These are phyloP conservation scores for Sciurus vulgaris DNA, from an alignment of 2,797 vertebrate species.

Conservation along the genomic window DNA sequence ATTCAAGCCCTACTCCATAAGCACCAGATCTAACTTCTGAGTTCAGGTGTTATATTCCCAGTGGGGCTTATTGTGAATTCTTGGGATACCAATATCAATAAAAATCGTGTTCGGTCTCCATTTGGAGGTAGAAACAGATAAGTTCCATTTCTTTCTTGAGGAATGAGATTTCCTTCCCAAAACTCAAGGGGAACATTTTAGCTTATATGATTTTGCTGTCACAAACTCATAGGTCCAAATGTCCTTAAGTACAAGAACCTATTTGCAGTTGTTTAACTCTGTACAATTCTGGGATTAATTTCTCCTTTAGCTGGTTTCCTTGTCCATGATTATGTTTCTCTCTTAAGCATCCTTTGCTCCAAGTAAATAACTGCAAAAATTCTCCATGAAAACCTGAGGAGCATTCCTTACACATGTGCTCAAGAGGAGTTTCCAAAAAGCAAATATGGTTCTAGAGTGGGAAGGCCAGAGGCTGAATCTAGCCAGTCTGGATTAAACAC, in stretches of 20 bases:
- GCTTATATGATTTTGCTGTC: background rate
- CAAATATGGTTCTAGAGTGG: background rate
- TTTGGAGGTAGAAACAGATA: background rate
- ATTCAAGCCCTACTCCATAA: background rate
- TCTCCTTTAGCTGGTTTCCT: constrained; percentile 39
- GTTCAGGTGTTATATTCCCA: background rate
- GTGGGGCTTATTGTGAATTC: background rate
- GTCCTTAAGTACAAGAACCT: background rate
- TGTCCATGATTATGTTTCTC: background rate
- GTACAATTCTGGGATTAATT: constrained; percentile 27
- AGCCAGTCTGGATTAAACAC: constrained; percentile 15
- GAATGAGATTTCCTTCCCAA: constrained; percentile 56
- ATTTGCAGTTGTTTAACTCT: background rate
- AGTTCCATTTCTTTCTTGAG: constrained; percentile 40
- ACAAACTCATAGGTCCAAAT: background rate
- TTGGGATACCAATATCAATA: background rate
- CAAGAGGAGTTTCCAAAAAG: constrained; percentile 36
- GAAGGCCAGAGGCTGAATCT: background rate
- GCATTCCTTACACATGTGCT: background rate
- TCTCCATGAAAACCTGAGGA: background rate
- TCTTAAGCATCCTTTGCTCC: constrained; percentile 54
- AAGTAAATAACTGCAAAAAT: constrained; percentile 35
- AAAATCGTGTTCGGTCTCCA: background rate
- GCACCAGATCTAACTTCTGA: background rate
- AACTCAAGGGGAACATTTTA: background rate